Evolutionary conservation across 2,888 invertebrate genomes (phyloP).

Genomic region (Thymelicus sylvestris): DNA sequence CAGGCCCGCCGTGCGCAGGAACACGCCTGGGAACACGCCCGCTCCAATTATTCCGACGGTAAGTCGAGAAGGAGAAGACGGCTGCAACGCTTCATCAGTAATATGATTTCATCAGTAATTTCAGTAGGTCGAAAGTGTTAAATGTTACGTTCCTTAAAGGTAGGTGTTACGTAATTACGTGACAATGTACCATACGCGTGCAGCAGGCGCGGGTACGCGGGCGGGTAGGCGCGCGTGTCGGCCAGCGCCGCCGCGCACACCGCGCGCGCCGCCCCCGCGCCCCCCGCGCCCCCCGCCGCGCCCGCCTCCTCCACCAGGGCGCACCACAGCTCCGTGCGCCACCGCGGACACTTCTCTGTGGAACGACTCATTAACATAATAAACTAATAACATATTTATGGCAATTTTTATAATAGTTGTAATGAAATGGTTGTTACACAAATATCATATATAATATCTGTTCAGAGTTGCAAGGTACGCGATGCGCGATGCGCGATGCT

Average conservation of each 20-base stretch:
- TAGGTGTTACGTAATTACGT: conserved; percentile 18
- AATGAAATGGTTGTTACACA: too few species aligned
- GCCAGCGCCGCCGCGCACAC: conserved; percentile 49
- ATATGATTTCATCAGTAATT: too few species aligned
- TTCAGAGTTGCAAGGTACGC: too few species aligned
- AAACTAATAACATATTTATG: too few species aligned
- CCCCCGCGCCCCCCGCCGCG: conserved; percentile 43
- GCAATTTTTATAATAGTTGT: too few species aligned
- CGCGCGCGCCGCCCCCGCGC: conserved; percentile 36
- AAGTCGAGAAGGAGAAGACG: too few species aligned
- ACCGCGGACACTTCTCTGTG: conserved; percentile 41
- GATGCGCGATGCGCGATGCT: too few species aligned
- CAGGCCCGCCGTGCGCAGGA: conserved; percentile 87
- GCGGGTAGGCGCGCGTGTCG: conserved; percentile 45
- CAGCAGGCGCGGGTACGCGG: conserved; percentile 59
- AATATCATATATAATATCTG: too few species aligned
- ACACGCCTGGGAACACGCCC: conserved; percentile 47
- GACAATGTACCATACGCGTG: conserved; percentile 53
- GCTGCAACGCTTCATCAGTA: too few species aligned
- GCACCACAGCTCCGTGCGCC: conserved; percentile 56
- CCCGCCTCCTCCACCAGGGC: conserved; percentile 52
- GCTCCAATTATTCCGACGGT: too few species aligned
- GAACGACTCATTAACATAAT: not conserved
- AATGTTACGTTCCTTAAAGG: too few species aligned
- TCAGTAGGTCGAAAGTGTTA: too few species aligned